These are phyloP conservation scores for Ictidomys tridecemlineatus DNA, from an alignment of 2,113 vertebrate species.

Conservation along the genomic window DNA sequence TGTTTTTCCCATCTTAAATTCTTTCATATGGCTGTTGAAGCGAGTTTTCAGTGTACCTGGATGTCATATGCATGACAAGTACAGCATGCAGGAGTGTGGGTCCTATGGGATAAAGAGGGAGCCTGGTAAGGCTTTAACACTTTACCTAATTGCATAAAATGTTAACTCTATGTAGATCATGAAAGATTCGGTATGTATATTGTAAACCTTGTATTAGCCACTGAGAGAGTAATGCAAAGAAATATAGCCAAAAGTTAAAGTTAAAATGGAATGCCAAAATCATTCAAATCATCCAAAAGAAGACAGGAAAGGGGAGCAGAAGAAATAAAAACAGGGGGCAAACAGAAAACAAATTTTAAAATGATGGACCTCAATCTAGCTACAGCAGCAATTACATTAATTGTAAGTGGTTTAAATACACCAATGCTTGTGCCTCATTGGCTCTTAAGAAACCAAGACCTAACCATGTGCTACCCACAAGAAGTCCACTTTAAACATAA, in stretches of 20 bases:
- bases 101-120: background rate
- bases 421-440: background rate
- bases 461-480: background rate
- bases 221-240: background rate
- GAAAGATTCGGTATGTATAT: background rate
- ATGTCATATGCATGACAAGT: background rate
- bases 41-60: background rate
- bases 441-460: background rate
- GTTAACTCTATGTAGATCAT: background rate
- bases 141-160: background rate
- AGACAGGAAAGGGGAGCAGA: background rate
- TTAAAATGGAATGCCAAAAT: conserved; percentile 21
- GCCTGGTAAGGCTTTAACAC: background rate
- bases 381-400: background rate
- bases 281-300: background rate
- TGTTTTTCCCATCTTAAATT: background rate
- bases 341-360: conserved; percentile 12
- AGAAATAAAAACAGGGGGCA: background rate
- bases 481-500: background rate
- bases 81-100: background rate
- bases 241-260: background rate
- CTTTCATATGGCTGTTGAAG: background rate
- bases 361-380: background rate
- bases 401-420: background rate
- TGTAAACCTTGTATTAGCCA: background rate